A percentile compares a stretch with the other conserved stretches of the same genome.
Evolutionary conservation across 2,113 vertebrate species (phyloP).

Genomic region (Opisthocomus hoazin): DNA sequence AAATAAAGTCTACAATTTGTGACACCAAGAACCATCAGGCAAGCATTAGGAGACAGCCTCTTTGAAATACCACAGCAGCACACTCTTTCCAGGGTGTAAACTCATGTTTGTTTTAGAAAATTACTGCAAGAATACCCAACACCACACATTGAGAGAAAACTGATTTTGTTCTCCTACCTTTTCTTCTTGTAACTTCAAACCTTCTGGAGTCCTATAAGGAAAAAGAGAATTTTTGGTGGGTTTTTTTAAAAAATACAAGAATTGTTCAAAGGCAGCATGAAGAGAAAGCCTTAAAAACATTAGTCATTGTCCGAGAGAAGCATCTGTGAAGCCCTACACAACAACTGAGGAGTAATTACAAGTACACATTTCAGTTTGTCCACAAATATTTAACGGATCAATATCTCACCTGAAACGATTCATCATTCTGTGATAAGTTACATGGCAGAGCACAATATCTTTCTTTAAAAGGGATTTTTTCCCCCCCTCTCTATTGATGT

Average conservation of each 20-base stretch:
- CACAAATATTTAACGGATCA: not conserved
- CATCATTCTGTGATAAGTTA: not conserved
- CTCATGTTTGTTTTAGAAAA: not conserved
- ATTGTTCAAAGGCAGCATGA: slow-evolving; percentile 23
- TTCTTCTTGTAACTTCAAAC: slow-evolving; percentile 69
- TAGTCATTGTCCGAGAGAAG: not conserved
- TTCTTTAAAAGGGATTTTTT: not conserved
- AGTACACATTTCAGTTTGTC: not conserved
- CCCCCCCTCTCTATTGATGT: not conserved
- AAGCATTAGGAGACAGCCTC: not conserved
- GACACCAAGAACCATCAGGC: not conserved
- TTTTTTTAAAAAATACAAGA: slow-evolving; percentile 4
- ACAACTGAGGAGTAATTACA: not conserved
- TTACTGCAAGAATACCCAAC: not conserved
- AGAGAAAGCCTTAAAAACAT: not conserved
- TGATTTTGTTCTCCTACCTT: slow-evolving; percentile 68
- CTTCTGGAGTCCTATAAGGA: slow-evolving; percentile 68
- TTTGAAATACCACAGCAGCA: not conserved
- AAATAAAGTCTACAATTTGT: not conserved
- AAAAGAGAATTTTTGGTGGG: slow-evolving; percentile 58
- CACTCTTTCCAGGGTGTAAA: not conserved
- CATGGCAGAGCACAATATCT: not conserved
- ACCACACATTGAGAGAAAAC: not conserved
- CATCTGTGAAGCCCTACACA: not conserved
- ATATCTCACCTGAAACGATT: not conserved